Base-by-base conservation (phyloP, 2,888 invertebrate genomes). In the Myopa testacea region DNA sequence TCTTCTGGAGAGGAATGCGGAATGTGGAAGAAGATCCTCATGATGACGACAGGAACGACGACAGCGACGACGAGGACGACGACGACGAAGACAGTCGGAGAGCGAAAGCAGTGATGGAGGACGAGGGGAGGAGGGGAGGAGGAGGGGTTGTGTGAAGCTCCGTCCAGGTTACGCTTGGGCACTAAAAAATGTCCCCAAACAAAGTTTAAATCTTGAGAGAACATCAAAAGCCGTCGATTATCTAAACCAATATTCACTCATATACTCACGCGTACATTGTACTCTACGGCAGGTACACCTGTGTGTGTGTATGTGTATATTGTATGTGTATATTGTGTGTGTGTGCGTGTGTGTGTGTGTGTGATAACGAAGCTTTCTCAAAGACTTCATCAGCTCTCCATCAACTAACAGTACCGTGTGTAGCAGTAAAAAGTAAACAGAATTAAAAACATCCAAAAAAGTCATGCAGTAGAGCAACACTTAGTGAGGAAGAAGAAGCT, bases 391-490 rank as follows among this genome's bases (percentile, higher is more conserved):
- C 14, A 1, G 14, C 4, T 73, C 76, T 76, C 65, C 76, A 75
- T 45, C 70, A 76, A 76, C 83, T 87, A 86, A 86, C 86, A 84
- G 87, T 87, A 86, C 82, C 84, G 82, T 87, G 86, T 84, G 86
- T 86, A 85, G 72, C 67, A 65, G 72, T 62, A 50, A 26, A 67
- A 65, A 62, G 65, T 37, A 19, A 63, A 58, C 52, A 63, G 45
- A 74, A 78, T 50, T 16, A 40, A 71, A 76, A 76, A 40, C 69
- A 65, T 34, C 10, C 12, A 26, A 45, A 26, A 45, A 62, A 5
- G 52, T 14, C 40, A 40, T 38, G 65, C 69, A 8, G 34, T 68
- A 69, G 45, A 3, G 45, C 45, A 45, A 45, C 45, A 45, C 26
- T 60, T 26, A 16, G 52, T 75, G 52, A 60, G 34, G 52, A 72